These are phyloP conservation scores for Drymodes brunneopygia DNA, from an alignment of 2,113 vertebrate species.

Conservation along the genomic window DNA sequence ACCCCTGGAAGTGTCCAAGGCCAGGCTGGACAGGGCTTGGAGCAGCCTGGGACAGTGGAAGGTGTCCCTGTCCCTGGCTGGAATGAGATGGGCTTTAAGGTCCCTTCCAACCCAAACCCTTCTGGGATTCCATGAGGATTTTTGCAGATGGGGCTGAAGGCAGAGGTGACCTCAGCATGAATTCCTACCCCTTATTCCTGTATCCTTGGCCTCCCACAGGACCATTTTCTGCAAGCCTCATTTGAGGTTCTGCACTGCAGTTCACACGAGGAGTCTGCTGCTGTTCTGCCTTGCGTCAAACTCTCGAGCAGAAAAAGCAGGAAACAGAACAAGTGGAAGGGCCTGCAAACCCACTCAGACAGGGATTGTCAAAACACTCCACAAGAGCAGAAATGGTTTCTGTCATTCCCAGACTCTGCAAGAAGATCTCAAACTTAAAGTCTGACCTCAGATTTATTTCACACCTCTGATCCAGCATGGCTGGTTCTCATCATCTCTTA, in stretches of 20 bases:
- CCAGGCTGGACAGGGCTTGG: background rate
- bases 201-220: background rate
- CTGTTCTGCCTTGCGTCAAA: background rate
- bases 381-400: background rate
- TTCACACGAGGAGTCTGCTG: background rate
- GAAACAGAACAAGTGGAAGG: background rate
- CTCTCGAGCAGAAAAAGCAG: background rate
- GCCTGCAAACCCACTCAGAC: background rate
- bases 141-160: background rate
- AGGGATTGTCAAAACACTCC: background rate
- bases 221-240: background rate
- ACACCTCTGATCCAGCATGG: background rate
- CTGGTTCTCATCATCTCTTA: constrained; percentile 33
- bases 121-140: background rate
- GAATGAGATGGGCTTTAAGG: background rate
- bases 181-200: background rate
- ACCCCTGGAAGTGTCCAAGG: background rate
- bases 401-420: background rate
- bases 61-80: background rate
- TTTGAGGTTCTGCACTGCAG: background rate
- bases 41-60: background rate
- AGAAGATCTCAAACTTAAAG: background rate
- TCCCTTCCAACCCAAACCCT: background rate
- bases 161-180: background rate
- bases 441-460: background rate